Evolutionary conservation across 92 coral and sea anemone genomes (phyloP).

Genomic region (Muricea muricata): DNA sequence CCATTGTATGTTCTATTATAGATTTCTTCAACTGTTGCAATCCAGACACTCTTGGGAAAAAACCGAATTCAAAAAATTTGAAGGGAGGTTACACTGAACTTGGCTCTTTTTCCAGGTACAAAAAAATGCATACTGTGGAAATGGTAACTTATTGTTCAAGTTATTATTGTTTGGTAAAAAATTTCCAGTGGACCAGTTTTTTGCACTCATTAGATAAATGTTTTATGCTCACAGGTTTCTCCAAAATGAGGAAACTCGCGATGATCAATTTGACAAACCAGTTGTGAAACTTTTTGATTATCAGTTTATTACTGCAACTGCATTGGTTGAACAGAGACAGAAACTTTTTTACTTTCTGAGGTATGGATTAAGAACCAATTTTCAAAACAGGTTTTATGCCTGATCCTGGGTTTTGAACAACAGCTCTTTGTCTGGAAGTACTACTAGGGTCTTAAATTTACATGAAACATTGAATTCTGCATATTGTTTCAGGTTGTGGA

Average conservation of each 20-base stretch:
- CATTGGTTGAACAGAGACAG: conserved; percentile 78
- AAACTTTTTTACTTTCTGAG: conserved; percentile 81
- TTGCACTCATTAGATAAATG: no score
- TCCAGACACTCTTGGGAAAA: background rate
- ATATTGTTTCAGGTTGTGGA: no score
- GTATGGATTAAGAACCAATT: conserved; percentile 49
- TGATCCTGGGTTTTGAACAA: no score
- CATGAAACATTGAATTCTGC: no score
- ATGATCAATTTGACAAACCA: conserved; percentile 52
- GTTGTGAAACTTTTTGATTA: conserved; percentile 78
- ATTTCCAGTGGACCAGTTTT: no score
- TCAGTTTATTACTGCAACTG: conserved; percentile 78
- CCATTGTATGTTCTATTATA: background rate
- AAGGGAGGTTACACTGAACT: conserved; percentile 26
- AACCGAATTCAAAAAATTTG: background rate
- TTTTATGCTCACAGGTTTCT: conserved; percentile 52
- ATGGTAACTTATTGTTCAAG: no score
- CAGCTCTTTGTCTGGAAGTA: no score
- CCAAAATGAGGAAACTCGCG: conserved; percentile 54
- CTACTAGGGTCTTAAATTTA: no score
- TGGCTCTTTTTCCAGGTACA: conserved; percentile 33
- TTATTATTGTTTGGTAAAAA: no score
- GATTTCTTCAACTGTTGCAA: conserved; percentile 25
- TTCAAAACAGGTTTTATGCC: no score
- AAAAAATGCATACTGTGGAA: no score